Evolutionary conservation across 2,797 vertebrate species (phyloP), one percentile per base, ranked within the genome.

Genomic region (Bradypus variegatus): DNA sequence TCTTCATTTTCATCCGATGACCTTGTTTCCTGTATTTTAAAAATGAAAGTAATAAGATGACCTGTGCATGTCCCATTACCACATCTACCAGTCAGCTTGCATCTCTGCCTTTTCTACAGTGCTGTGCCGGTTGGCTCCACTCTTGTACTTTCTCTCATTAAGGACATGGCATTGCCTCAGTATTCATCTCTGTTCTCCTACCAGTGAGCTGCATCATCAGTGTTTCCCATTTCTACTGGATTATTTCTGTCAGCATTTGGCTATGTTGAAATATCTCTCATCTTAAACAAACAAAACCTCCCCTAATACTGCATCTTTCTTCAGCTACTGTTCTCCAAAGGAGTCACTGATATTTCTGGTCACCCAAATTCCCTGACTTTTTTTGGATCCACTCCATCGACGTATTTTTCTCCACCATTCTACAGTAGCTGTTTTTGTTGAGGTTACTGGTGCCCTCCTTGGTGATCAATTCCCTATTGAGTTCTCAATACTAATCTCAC

Each of bases 1-100:
- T 92, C 27, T 87, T 78, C 27, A 10, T 90, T 93, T 93, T 93
- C 76, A 92, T 60, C 31, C 86, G 79, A 75, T 76, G 62, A 69
- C 48, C 13, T 78, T 91, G 70, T 83, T 96, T 96, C 85, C 80
- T 96, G 80, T 80, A 5, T 91, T 50, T 75, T 91, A 89, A 94
- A 73, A 95, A 83, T 67, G 62, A 95, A 94, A 92, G 72, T 70
- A 77, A 4, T 53, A 70, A 85, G 62, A 82, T 86, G 53, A 50
- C 50, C 36, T 45, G 76, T n/a, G 31, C 13, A 18, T 58, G 73
- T 85, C 33, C 60, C 25, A 53, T 77, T 33, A 12, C 31, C 75
- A 77, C 4, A 16, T 48, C 75, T 33, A 16, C 48, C 31, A 23
- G 48, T 31, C 16, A 19, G 10, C 65, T 76, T 45, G 5, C 27